Evolutionary conservation across 1,140 invertebrate species (phyloP).

Genomic region (Listronotus oregonensis): DNA sequence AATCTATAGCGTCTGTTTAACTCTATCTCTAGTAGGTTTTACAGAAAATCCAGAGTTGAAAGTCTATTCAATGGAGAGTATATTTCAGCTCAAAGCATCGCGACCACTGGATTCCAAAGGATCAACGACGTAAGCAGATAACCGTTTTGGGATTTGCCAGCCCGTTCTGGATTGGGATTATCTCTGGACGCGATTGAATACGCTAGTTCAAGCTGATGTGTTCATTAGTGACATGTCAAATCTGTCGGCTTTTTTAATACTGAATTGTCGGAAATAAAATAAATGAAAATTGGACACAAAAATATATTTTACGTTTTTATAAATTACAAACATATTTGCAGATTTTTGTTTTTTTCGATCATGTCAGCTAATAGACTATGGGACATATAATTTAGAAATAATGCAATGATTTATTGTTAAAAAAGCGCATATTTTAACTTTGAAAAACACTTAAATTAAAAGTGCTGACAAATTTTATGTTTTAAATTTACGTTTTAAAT

Average conservation of each 20-base stretch:
- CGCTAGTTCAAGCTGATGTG: conserved; percentile 21
- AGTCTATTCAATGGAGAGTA: conserved; percentile 23
- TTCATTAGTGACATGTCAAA: conserved; percentile 9
- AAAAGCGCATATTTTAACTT: no score
- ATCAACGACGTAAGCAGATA: conserved; percentile 35
- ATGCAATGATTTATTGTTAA: no score
- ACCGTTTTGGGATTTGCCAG: conserved; percentile 29
- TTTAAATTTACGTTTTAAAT: no score
- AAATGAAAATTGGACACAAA: no score
- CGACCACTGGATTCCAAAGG: conserved; percentile 31
- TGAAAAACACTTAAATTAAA: no score
- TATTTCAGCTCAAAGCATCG: conserved; percentile 20
- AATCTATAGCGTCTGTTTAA: conserved; percentile 15
- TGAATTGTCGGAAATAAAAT: no score
- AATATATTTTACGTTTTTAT: no score
- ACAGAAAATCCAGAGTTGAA: conserved; percentile 22
- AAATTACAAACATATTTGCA: no score
- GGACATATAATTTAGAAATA: no score
- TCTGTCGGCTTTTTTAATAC: background rate
- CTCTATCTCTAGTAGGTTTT: conserved; percentile 20
- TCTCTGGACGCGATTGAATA: conserved; percentile 12
- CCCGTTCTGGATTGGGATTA: conserved; percentile 25
- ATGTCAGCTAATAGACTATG: no score
- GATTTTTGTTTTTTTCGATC: no score
- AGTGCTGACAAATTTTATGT: no score